phyloP scores from a whole-genome alignment of 1,140 invertebrate species.

The Drosophila sechellia region DNA sequence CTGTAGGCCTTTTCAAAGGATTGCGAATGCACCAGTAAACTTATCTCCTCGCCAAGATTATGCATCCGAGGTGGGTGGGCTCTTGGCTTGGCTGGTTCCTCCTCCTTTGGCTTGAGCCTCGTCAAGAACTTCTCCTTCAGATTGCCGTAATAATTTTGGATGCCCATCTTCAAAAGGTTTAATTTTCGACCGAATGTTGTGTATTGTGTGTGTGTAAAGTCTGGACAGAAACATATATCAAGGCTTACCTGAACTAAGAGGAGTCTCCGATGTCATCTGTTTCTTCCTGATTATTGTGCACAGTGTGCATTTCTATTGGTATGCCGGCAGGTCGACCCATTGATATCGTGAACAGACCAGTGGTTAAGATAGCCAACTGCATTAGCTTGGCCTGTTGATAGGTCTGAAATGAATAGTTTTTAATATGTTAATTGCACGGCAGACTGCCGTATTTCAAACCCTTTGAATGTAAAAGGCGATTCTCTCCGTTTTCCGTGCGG shows the following conservation, averaged over 20 bases:
- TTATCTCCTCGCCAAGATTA: slow-evolving; percentile 64
- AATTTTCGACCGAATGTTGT: neutral
- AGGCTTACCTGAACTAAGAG: slow-evolving; percentile 16
- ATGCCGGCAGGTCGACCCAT: neutral
- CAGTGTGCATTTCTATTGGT: slow-evolving; percentile 18
- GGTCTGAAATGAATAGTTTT: slow-evolving; percentile 34
- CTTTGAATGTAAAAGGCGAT: slow-evolving; percentile 60
- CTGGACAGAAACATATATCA: neutral
- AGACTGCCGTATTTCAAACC: slow-evolving; percentile 12
- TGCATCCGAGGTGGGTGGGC: neutral
- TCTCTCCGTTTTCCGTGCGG: slow-evolving; percentile 38
- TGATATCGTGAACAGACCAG: slow-evolving; percentile 45
- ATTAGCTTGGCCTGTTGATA: slow-evolving; percentile 68
- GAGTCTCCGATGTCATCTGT: neutral
- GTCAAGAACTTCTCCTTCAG: slow-evolving; percentile 1
- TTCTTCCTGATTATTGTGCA: neutral
- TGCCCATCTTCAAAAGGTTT: slow-evolving; percentile 11
- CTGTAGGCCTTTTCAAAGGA: slow-evolving; percentile 45
- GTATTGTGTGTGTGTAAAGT: neutral
- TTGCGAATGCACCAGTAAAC: slow-evolving; percentile 48
- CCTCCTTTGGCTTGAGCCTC: neutral
- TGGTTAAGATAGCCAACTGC: slow-evolving; percentile 54
- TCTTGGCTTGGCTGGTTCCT: neutral
- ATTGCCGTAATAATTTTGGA: neutral
- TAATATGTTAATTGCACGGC: neutral